These are phyloP conservation scores for Dallia pectoralis DNA, from an alignment of 2,797 vertebrate genomes.

Conservation along the genomic window DNA sequence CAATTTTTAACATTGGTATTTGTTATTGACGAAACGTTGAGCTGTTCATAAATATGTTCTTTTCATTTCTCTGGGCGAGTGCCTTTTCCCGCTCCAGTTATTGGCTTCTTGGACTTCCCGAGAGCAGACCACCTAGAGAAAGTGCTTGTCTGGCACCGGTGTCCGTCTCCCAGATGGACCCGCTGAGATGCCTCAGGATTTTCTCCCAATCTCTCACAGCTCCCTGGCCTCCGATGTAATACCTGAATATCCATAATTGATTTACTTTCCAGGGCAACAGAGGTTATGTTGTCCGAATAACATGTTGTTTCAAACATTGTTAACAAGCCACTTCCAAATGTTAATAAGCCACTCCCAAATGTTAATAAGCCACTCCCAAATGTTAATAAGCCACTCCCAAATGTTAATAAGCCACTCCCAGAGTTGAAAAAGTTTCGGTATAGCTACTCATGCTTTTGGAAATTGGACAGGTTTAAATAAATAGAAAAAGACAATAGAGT, in stretches of 20 bases:
- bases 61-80: not conserved
- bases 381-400: not conserved
- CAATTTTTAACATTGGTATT: conserved; percentile 19
- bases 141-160: conserved; percentile 31
- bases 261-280: conserved; percentile 1
- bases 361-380: too few relatives aligned
- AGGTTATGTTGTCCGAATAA: not conserved
- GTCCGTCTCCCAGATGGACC: conserved; percentile 52
- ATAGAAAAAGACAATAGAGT: too few relatives aligned
- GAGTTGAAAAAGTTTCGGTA: too few relatives aligned
- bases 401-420: not conserved
- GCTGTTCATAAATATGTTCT: conserved; percentile 25
- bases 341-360: not conserved
- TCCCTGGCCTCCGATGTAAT: conserved; percentile 22
- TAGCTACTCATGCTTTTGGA: too few relatives aligned
- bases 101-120: conserved; percentile 3
- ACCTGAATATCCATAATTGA: conserved; percentile 7
- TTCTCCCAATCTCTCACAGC: conserved; percentile 30
- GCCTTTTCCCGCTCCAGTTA: conserved; percentile 19
- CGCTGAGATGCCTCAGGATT: conserved; percentile 42
- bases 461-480: too few relatives aligned
- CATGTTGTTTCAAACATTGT: not conserved
- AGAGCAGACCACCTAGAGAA: conserved; percentile 8
- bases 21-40: conserved; percentile 35
- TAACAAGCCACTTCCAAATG: not conserved